Evolutionary conservation across 2,797 vertebrate species (phyloP).

Genomic region (Cossypha heuglini): DNA sequence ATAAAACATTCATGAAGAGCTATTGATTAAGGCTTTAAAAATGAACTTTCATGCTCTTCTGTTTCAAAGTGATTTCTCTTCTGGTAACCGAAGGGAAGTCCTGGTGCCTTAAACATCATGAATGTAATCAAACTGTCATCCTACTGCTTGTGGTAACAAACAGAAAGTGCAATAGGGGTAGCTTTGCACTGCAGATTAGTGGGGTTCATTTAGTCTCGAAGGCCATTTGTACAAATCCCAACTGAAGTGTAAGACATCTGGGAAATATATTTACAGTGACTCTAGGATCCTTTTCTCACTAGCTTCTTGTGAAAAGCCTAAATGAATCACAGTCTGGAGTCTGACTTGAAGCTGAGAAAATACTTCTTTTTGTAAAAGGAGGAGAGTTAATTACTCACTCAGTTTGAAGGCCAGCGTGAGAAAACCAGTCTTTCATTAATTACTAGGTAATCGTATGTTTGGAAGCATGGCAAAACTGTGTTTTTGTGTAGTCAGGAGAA

Average conservation of each 20-base stretch:
- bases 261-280: conserved; percentile 11
- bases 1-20: not conserved
- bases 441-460: rapidly evolving
- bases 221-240: not conserved
- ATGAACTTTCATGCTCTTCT: not conserved
- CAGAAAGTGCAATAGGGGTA: not conserved
- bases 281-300: not conserved
- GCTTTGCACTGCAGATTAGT: not conserved
- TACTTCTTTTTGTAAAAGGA: not conserved
- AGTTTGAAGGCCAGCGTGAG: not conserved
- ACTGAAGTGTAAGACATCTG: not conserved
- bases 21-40: conserved; percentile 3
- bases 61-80: not conserved
- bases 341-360: not conserved
- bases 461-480: not conserved
- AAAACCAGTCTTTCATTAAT: not conserved
- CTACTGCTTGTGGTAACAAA: conserved; percentile 28
- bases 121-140: conserved; percentile 51
- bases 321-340: not conserved
- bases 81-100: not conserved
- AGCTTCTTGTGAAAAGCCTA: not conserved
- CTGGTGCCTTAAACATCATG: not conserved
- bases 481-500: not conserved
- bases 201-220: not conserved
- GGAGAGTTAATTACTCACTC: not conserved